Conservation (phyloP, 2,113 vertebrate species). For the Ophiodon elongatus region DNA sequence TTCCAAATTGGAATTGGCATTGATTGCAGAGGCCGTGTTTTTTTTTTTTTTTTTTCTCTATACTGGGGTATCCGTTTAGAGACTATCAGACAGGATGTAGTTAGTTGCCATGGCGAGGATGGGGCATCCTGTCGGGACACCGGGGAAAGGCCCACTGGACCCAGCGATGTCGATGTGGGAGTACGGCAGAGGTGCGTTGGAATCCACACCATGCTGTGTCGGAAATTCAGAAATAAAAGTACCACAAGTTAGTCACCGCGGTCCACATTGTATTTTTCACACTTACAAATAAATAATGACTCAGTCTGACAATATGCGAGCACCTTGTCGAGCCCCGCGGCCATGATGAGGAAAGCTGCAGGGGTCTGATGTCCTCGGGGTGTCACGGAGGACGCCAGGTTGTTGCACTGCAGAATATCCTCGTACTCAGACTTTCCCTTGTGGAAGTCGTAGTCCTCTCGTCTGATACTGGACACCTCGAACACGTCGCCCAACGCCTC, state of each 20-base stretch:
- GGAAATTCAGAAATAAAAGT: background rate
- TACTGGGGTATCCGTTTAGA: conserved; percentile 25
- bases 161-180: conserved; percentile 88
- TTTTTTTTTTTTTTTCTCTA: background rate
- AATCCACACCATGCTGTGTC: conserved; percentile 84
- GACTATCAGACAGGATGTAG: conserved; percentile 73
- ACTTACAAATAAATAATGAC: background rate
- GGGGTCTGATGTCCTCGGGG: conserved; percentile 87
- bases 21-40: background rate
- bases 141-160: conserved; percentile 87
- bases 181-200: conserved; percentile 79
- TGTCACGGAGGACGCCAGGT: conserved; percentile 83
- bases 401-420: conserved; percentile 87
- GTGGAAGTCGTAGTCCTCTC: conserved; percentile 88
- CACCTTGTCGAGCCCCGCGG: conserved; percentile 87
- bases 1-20: conserved; percentile 12
- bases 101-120: conserved; percentile 84
- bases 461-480: conserved; percentile 85
- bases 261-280: background rate
- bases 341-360: conserved; percentile 88
- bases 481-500: conserved; percentile 85
- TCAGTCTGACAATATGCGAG: background rate
- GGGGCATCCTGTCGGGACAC: conserved; percentile 86
- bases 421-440: conserved; percentile 88
- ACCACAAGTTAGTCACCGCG: conserved; percentile 1